Evolutionary conservation across 2,797 vertebrate genomes (phyloP).

Genomic region (Chelmon rostratus): DNA sequence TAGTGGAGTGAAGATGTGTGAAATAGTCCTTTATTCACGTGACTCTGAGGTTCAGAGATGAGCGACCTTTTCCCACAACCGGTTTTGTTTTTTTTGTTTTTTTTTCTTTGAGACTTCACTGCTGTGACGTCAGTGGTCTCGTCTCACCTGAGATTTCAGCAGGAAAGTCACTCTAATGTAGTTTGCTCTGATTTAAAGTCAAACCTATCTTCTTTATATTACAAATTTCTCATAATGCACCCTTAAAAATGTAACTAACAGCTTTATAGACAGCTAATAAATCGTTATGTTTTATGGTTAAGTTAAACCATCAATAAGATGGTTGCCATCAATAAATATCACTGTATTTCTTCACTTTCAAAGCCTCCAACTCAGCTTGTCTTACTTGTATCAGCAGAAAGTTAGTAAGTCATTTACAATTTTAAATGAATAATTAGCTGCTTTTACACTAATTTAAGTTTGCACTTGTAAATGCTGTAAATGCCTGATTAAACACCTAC

Average conservation of each 20-base stretch:
- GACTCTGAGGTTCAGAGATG: conserved; percentile 6
- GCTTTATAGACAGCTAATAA: no score
- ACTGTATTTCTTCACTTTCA: no score
- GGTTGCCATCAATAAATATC: no score
- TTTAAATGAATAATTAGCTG: background rate
- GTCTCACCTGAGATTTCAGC: background rate
- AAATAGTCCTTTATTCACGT: conserved; percentile 20
- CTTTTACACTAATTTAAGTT: background rate
- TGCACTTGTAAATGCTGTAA: background rate
- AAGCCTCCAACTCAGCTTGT: no score
- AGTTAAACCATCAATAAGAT: no score
- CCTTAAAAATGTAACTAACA: no score
- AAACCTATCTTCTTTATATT: background rate
- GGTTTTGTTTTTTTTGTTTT: background rate
- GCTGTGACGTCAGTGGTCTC: no score
- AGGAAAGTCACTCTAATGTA: background rate
- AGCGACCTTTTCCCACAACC: conserved; percentile 5
- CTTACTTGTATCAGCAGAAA: background rate
- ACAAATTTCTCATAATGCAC: background rate
- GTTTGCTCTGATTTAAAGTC: background rate
- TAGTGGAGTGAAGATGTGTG: background rate
- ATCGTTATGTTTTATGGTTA: no score
- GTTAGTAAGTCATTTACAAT: background rate
- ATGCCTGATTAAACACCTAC: background rate
- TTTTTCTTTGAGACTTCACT: no score